Evolutionary conservation across 2,113 vertebrate species (phyloP).

Genomic region (Gobius niger): DNA sequence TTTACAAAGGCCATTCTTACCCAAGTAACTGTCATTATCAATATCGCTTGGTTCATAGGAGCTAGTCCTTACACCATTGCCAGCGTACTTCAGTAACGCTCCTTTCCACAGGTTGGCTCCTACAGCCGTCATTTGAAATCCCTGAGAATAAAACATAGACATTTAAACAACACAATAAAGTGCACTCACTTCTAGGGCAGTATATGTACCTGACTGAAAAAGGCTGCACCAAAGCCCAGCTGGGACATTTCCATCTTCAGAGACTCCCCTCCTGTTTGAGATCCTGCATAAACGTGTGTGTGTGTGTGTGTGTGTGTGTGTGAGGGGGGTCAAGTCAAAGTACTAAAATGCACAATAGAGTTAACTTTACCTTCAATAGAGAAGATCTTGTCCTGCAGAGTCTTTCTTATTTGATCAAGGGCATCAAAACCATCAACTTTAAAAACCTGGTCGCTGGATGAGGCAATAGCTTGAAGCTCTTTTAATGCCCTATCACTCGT

Average conservation of each 20-base stretch:
- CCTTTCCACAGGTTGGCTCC: slow-evolving; percentile 75
- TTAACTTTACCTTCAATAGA: slow-evolving; percentile 80
- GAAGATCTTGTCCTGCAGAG: slow-evolving; percentile 82
- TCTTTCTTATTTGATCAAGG: slow-evolving; percentile 73
- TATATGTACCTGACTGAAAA: slow-evolving; percentile 31
- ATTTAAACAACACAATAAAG: background rate
- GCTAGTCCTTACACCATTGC: accelerated
- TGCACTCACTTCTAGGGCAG: background rate
- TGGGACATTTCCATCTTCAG: slow-evolving; percentile 74
- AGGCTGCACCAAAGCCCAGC: slow-evolving; percentile 65
- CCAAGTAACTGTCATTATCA: slow-evolving; percentile 66
- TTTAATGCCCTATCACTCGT: accelerated
- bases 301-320: background rate
- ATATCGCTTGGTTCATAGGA: background rate
- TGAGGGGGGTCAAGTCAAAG: background rate
- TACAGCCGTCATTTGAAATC: slow-evolving; percentile 50
- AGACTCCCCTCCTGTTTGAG: slow-evolving; percentile 55
- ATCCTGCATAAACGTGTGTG: slow-evolving; percentile 49
- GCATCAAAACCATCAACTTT: slow-evolving; percentile 74
- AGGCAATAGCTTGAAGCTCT: slow-evolving; percentile 72
- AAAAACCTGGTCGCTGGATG: slow-evolving; percentile 63
- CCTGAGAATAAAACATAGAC: slow-evolving; percentile 18
- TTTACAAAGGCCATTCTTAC: slow-evolving; percentile 27
- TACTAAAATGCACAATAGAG: background rate
- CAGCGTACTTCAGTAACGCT: slow-evolving; percentile 39